These are phyloP conservation scores for Tautogolabrus adspersus DNA, from an alignment of 2,113 vertebrate genomes.

Conservation along the genomic window DNA sequence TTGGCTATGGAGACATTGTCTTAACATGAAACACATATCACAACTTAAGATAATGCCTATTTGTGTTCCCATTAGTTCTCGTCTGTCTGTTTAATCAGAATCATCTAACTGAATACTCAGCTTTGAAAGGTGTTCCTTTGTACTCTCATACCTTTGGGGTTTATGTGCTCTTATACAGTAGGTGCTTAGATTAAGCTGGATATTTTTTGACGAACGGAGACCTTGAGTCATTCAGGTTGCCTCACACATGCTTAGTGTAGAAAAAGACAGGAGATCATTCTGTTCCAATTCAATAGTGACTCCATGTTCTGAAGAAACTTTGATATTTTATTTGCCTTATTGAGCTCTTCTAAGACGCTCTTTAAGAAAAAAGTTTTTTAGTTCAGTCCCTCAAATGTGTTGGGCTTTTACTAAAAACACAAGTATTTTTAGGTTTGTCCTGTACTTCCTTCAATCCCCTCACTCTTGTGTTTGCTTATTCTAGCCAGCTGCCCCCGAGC, in stretches of 20 bases:
- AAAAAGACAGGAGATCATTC: background rate
- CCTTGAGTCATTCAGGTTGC: constrained; percentile 53
- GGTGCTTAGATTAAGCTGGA: constrained; percentile 63
- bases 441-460: background rate
- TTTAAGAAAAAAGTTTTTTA: background rate
- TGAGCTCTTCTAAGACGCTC: background rate
- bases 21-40: too few species aligned
- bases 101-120: background rate
- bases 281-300: constrained; percentile 33
- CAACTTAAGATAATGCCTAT: too few species aligned
- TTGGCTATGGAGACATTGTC: too few species aligned
- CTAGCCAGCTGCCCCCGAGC: constrained; percentile 87
- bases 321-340: background rate
- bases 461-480: constrained; percentile 38
- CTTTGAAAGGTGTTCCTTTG: background rate
- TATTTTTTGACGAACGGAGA: constrained; percentile 47
- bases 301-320: background rate
- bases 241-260: constrained; percentile 8
- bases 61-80: too few species aligned
- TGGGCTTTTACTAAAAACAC: background rate
- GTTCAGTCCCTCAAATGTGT: background rate
- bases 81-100: background rate
- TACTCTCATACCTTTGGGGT: constrained; percentile 8
- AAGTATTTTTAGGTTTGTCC: constrained; percentile 1
- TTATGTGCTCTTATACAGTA: constrained; percentile 35